Evolutionary conservation across 2,888 invertebrate species (phyloP).

Genomic region (Heliothis peltigera): DNA sequence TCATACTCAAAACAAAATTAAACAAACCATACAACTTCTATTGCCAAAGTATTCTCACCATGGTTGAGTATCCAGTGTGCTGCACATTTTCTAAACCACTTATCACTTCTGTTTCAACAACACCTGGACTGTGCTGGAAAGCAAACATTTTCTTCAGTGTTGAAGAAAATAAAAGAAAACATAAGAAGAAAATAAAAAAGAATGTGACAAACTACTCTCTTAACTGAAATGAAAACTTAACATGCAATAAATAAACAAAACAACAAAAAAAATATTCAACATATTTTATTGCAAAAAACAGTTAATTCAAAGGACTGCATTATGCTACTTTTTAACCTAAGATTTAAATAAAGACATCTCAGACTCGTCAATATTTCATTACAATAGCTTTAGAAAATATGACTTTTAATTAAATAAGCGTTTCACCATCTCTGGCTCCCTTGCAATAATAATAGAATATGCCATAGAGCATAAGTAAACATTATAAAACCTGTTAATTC

Average conservation of each 20-base stretch:
- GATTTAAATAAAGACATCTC: too few species aligned
- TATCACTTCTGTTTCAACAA: constrained; percentile 74
- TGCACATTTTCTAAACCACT: constrained; percentile 77
- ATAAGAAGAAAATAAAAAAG: constrained; percentile 51
- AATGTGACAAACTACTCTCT: not conserved
- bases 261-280: too few species aligned
- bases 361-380: too few species aligned
- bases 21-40: too few species aligned
- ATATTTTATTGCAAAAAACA: too few species aligned
- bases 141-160: constrained; percentile 52
- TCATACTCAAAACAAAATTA: too few species aligned
- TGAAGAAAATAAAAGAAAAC: constrained; percentile 50
- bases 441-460: not conserved
- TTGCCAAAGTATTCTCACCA: constrained; percentile 69
- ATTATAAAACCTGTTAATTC: not conserved
- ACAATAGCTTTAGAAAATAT: too few species aligned
- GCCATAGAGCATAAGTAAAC: not conserved
- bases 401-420: too few species aligned
- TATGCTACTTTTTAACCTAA: too few species aligned
- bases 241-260: too few species aligned
- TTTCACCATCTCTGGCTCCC: too few species aligned
- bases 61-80: constrained; percentile 73
- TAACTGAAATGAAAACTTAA: not conserved
- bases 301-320: too few species aligned
- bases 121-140: constrained; percentile 75